phyloP scores from a whole-genome alignment of 1,140 invertebrate species.

The Philotrypesis tridentata region DNA sequence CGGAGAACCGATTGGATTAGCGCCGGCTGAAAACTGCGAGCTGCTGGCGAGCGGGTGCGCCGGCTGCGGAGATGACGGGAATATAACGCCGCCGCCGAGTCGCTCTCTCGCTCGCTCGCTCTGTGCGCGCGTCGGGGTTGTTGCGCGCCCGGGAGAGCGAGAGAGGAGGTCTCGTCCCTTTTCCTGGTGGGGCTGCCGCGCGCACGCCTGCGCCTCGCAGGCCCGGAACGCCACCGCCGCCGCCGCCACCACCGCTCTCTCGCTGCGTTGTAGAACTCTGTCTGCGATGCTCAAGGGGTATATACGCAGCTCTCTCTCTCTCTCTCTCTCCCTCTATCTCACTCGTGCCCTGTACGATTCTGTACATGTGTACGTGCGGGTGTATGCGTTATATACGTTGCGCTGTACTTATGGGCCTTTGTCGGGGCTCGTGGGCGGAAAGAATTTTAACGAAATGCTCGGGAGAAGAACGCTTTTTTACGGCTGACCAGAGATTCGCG shows the following conservation, averaged over 20 bases:
- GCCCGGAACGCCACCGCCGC: not conserved
- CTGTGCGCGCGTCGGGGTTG: not conserved
- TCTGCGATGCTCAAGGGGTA: too few relatives aligned
- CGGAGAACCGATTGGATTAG: not conserved
- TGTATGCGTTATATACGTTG: not conserved
- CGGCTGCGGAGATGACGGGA: not conserved
- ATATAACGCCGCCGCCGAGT: not conserved
- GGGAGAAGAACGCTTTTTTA: not conserved
- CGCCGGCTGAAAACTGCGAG: not conserved
- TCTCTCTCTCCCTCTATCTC: too few relatives aligned
- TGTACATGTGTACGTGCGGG: too few relatives aligned
- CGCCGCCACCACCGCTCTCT: not conserved
- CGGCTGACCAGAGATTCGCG: not conserved
- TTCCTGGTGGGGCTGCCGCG: not conserved
- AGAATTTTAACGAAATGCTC: not conserved
- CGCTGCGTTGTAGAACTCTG: too few relatives aligned
- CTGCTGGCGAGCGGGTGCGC: not conserved
- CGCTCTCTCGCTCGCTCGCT: conserved; percentile 8
- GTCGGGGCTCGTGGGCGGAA: not conserved
- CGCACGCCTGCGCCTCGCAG: not conserved
- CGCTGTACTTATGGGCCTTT: not conserved
- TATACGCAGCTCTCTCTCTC: too few relatives aligned
- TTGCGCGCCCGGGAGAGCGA: not conserved
- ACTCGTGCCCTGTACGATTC: too few relatives aligned
- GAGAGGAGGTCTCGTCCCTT: not conserved